These are phyloP conservation scores for Fukomys damarensis DNA, from an alignment of 2,113 vertebrate species.

Conservation along the genomic window DNA sequence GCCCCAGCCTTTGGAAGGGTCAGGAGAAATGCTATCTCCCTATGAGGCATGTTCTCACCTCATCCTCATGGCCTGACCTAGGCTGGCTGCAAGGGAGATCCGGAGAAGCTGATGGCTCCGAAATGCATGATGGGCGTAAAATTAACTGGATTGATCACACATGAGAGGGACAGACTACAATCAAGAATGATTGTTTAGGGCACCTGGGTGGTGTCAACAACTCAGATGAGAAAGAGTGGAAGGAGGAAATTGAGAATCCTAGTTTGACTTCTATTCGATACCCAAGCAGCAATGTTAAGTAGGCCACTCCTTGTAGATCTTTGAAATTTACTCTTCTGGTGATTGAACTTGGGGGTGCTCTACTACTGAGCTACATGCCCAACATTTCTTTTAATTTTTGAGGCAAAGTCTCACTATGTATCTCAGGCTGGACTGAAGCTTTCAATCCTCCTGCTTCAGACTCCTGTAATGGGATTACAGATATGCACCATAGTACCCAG, in stretches of 20 bases:
- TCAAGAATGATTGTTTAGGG: not conserved
- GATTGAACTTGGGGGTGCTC: not conserved
- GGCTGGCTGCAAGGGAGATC: not conserved
- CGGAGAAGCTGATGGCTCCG: not conserved
- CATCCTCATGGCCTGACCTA: not conserved
- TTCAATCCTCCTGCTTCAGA: not conserved
- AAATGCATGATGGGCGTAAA: not conserved
- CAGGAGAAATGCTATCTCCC: not conserved
- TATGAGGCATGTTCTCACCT: constrained; percentile 3
- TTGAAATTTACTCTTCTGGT: not conserved
- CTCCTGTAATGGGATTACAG: not conserved
- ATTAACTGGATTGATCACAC: not conserved
- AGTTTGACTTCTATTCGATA: not conserved
- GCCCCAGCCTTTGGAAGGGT: not conserved
- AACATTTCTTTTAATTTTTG: not conserved
- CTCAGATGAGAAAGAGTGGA: not conserved
- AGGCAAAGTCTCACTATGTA: not conserved
- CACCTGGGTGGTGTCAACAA: not conserved
- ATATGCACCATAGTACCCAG: not conserved
- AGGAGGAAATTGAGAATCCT: not conserved
- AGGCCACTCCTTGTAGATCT: not conserved
- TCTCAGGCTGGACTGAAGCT: not conserved
- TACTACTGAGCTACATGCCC: not conserved
- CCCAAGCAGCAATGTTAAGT: not conserved
- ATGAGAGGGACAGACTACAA: not conserved